Evolutionary conservation across 2,888 invertebrate genomes (phyloP), one percentile per base, ranked within the genome.

Genomic region (Octodonta nipae): DNA sequence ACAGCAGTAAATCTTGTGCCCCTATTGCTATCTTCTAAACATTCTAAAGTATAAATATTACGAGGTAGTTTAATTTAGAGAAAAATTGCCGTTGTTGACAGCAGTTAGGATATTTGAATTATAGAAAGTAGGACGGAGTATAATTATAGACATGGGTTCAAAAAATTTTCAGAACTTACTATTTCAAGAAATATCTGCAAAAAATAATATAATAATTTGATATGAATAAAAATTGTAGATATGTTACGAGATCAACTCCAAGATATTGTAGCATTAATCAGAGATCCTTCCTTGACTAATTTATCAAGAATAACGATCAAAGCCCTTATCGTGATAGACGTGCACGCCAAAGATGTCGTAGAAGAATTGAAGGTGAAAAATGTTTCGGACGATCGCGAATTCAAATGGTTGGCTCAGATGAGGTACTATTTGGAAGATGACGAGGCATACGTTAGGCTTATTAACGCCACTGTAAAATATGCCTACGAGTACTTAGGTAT

Each of bases 341-440:
- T 87, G 1, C 87, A 88, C 48, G 82, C 84, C 3, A 76, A 82
- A 58, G 85, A 87, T 58, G 82, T 85, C 1, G 78, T 83, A 7
- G 66, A 71, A 46, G 74, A 79, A 5, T 61, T 82, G 25, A 52
- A 73, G 2, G 65, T 68, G 13, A 73, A 76, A 50, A 65, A 69
- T 38, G 77, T 85, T 1, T 62, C 64, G n/a, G 68, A 70, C 44
- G 79, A 78, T 37, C 74, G 69, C 26, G 86, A 87, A 60, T 88
- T 88, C 56, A 76, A 82, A 54, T 88, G 88, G 88, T 58, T 85
- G 44, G 71, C 85, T 2, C 86, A 87, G 55, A 61, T 88, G 42
- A 36, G 57, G 32, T 87, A 87, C 56, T 87, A 87, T 54, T 67
- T 71, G 49, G 74, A 78, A 50, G 69, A 76, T 40, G 74, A 78